Evolutionary conservation across 2,888 invertebrate genomes (phyloP), one percentile per base, ranked within the genome.

Genomic region (Patella ulyssiponensis): DNA sequence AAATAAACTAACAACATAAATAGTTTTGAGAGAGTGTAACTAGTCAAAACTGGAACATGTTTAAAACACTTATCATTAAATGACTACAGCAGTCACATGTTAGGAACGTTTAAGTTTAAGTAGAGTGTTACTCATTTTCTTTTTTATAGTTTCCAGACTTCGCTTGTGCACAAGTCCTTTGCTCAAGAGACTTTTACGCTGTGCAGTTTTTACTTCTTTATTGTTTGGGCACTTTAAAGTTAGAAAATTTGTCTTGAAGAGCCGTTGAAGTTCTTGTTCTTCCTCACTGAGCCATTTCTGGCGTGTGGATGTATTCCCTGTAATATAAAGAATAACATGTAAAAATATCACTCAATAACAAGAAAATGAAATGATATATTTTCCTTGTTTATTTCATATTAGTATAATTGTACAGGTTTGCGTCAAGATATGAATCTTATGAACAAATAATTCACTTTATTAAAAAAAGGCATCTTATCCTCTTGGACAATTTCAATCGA

Each of bases 121-220:
- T 52, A 77, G 74, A 74, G 75, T 78, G 52, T 78, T 75, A 51
- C 78, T 78, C 17, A 78, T 27, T 74, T 78, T 78, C 20, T 78
- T 78, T 54, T 78, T 78, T 20, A 78, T 78, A 52, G 71, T 78
- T 54, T 78, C 78, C 69, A 75, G 44, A 51, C 75, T 75, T 75
- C 78, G 58, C 53, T 71, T 75, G 23, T 64, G 72, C 5, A 78
- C 52, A 3, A 71, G 64, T 51, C 78, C 78, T 71, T 51, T 56
- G 17, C 74, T 74, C 51, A 23, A 70, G 44, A 44, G 20, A 72
- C 78, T 78, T 51, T 74, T 20, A 53, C 51, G 58, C 58, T 75
- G 75, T 20, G 73, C 44, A n/a, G 14, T 64, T 75, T 78, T 73
- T 15, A 78, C 73, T 15, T 69, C 17, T 73, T 52, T 69, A 23